Base-by-base conservation (phyloP, 2,113 vertebrate species). In the Desmodus rotundus region DNA sequence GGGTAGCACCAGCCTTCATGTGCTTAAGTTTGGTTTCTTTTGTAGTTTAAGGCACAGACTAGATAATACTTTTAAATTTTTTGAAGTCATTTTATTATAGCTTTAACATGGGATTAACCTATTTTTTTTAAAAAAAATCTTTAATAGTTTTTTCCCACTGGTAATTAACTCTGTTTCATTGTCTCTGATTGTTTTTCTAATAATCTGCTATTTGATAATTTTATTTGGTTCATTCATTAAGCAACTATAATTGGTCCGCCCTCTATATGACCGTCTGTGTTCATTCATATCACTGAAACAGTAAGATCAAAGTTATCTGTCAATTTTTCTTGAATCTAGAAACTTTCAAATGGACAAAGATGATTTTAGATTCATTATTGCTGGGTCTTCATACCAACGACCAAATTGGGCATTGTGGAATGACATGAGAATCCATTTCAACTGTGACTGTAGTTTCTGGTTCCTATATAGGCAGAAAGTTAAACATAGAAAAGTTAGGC, bases 131-230 rank as follows among this genome's bases (percentile, higher is more conserved):
- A 63, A 31, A 31, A 73, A 82, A 38, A 58, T 84, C 7, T 76
- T 17, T 16, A 78, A 11, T 26, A 63, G 67, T 38, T 3, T 0
- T 65, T 85, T 68, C 47, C 15, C 15, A 77, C 15, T 78, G 82
- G 43, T 6, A 56, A 58, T 73, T 38, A 65, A 58, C 80, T 87
- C 50, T 61, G 5, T 54, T 38, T 56, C 14, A 28, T 77, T 85
- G 33, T 93, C 9, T 92, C 43, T 93, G 84, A 84, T 87, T 82
- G 68, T 56, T 74, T 96, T 82, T 65, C 31, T 78, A 90, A 19
- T 74, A 74, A 74, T 19, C 8, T 91, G 43, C 15, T 33, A 36
- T 76, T 91, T n/a, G 50, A 65, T 54, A 38, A 13, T 31, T 96
- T 70, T 88, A 89, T 38, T 67, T 86, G 38, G 38, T 58, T 89